Percentiles rank a stretch among this genome's conserved stretches.
Conservation (phyloP, 2,113 vertebrate genomes). For the Oxyruncus cristatus region DNA sequence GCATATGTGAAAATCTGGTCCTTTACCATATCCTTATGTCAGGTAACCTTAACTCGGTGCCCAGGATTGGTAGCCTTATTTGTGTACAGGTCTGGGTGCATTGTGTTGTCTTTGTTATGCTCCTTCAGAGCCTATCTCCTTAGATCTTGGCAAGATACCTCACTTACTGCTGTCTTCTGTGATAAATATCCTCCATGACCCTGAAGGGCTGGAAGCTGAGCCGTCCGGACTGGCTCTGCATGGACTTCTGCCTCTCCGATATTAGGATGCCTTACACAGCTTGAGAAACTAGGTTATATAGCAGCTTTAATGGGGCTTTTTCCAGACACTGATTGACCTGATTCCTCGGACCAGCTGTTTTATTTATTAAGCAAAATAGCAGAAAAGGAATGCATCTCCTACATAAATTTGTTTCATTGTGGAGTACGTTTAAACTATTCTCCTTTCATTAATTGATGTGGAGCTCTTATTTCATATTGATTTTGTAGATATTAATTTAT, state of each 20-base stretch:
- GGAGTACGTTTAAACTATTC: background rate
- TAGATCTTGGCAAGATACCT: background rate
- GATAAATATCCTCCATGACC: background rate
- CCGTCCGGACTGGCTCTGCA: background rate
- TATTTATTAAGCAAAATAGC: slow-evolving; percentile 39
- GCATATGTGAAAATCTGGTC: background rate
- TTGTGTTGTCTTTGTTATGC: background rate
- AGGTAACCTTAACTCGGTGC: background rate
- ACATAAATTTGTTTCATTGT: background rate
- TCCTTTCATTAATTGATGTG: background rate
- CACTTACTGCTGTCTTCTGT: background rate
- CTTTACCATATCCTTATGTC: background rate
- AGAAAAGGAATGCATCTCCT: background rate
- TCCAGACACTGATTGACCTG: slow-evolving; percentile 66
- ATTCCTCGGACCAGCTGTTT: slow-evolving; percentile 51
- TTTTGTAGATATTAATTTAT: slow-evolving; percentile 52
- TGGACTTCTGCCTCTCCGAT: slow-evolving; percentile 4
- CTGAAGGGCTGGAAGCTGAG: background rate
- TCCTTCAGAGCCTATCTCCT: background rate
- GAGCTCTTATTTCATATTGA: slow-evolving; percentile 16
- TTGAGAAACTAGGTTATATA: slow-evolving; percentile 66
- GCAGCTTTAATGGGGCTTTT: slow-evolving; percentile 64
- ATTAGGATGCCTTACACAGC: slow-evolving; percentile 23
- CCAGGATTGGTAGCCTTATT: background rate
- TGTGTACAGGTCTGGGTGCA: background rate